These are phyloP conservation scores for rat (Rattus norvegicus) DNA, from an alignment of 2,113 vertebrate species.

Conservation along the genomic window GRCr8 NC_086024.1:124876001-124876500, in stretches of 20 bases:
- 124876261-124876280: neutral
- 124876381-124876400: neutral
- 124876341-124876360: neutral
- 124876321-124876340: neutral
- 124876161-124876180: neutral
- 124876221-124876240: neutral
- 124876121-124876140: neutral
- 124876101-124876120: neutral
- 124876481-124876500: neutral
- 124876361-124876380: neutral
- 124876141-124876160: neutral
- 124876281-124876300: neutral
- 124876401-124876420: neutral
- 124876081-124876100: neutral
- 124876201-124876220: neutral
- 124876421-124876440: neutral
- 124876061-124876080: neutral
- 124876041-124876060: neutral
- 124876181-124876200: neutral
- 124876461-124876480: neutral
- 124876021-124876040: neutral
- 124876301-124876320: neutral
- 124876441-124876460: neutral
- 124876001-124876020: neutral
- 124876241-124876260: neutral